These are phyloP conservation scores for Clunio marinus DNA, from an alignment of 2,888 invertebrate species.

Conservation along the genomic window DNA sequence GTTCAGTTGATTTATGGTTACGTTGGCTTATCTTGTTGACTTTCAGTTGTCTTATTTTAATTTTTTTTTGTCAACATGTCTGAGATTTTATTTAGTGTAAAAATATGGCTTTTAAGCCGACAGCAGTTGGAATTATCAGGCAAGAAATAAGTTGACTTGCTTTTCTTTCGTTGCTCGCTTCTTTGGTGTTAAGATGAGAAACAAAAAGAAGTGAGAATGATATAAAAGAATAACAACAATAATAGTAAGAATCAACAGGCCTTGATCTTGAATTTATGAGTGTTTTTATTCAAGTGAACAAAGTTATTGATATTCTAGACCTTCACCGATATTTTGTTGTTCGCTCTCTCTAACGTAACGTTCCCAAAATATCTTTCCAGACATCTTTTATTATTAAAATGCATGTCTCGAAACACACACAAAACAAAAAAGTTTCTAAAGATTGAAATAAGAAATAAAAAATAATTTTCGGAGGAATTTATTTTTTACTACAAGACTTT, in stretches of 20 bases:
- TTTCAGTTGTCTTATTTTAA: too few species aligned
- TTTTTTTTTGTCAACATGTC: too few species aligned
- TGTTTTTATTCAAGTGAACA: neutral
- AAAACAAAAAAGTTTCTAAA: neutral
- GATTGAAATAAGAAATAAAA: too few species aligned
- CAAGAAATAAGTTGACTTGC: too few species aligned
- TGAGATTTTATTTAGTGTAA: too few species aligned
- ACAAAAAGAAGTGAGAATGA: neutral
- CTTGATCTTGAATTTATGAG: constrained; percentile 20
- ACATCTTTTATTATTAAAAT: neutral
- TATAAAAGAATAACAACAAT: too few species aligned
- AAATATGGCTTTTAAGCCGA: neutral
- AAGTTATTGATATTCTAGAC: constrained; percentile 17
- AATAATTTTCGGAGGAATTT: neutral
- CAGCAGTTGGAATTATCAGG: constrained; percentile 6
- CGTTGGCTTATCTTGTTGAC: too few species aligned
- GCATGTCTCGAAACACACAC: constrained; percentile 11
- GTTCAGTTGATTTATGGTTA: neutral
- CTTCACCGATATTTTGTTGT: constrained; percentile 6
- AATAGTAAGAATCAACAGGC: too few species aligned
- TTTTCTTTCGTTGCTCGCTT: too few species aligned
- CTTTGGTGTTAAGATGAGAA: constrained; percentile 5
- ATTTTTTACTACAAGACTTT: too few species aligned
- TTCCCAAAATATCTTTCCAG: too few species aligned
- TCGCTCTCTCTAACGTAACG: too few species aligned